Conservation (phyloP, 2,888 invertebrate species). For the Phortica okadai region DNA sequence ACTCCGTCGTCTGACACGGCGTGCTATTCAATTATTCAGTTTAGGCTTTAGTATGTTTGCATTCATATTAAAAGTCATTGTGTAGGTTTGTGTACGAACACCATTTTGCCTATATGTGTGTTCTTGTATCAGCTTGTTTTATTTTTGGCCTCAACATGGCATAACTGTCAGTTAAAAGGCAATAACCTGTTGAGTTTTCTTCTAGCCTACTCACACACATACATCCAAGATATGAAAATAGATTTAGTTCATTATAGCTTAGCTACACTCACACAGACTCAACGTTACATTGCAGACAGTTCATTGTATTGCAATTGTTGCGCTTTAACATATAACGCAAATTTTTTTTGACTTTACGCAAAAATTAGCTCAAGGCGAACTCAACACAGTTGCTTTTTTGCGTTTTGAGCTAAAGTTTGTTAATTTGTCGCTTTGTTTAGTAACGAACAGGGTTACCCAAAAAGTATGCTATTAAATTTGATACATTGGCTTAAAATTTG, state of each 20-base stretch:
- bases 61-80: constrained; percentile 17
- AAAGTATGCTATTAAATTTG: too few relatives aligned
- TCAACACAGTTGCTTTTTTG: background rate
- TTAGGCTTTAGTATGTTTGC: constrained; percentile 4
- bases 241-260: background rate
- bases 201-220: constrained; percentile 6
- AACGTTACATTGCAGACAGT: background rate
- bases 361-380: too few relatives aligned
- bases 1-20: background rate
- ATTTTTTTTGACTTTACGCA: background rate
- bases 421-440: background rate
- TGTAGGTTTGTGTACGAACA: constrained; percentile 6
- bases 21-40: background rate
- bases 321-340: background rate
- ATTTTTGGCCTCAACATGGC: constrained; percentile 42
- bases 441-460: too few relatives aligned
- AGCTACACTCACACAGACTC: background rate
- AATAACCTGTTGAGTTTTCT: constrained; percentile 61
- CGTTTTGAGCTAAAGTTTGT: background rate
- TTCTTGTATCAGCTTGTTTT: constrained; percentile 35
- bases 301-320: background rate
- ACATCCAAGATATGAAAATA: background rate
- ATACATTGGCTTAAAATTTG: too few relatives aligned
- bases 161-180: constrained; percentile 38
- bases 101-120: constrained; percentile 10